Percentiles rank a stretch among this genome's conserved stretches.
These are phyloP conservation scores for Coenonympha arcania DNA, from an alignment of 2,888 invertebrate genomes.

Conservation along the genomic window DNA sequence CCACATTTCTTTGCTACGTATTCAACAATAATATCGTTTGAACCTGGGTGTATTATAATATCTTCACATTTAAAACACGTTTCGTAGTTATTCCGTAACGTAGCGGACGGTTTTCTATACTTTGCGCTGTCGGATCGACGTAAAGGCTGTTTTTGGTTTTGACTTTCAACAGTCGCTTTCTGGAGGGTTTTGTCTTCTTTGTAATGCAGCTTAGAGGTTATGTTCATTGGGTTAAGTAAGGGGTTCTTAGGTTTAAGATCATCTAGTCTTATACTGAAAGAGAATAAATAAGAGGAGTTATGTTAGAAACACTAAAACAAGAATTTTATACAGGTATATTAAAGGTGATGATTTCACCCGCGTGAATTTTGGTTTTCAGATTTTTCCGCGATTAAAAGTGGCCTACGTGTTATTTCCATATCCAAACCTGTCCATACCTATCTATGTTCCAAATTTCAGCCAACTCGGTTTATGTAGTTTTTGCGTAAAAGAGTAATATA, in stretches of 20 bases:
- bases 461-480: too few species aligned
- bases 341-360: too few species aligned
- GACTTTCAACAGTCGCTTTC: slow-evolving; percentile 82
- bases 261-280: slow-evolving; percentile 72
- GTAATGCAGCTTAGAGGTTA: slow-evolving; percentile 81
- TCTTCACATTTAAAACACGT: slow-evolving; percentile 71
- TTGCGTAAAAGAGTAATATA: too few species aligned
- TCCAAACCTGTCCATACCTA: too few species aligned
- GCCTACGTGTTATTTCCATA: too few species aligned
- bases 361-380: too few species aligned
- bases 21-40: slow-evolving; percentile 76
- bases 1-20: slow-evolving; percentile 78
- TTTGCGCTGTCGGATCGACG: slow-evolving; percentile 82
- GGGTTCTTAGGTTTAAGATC: slow-evolving; percentile 77
- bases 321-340: too few species aligned
- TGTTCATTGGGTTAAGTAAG: slow-evolving; percentile 75
- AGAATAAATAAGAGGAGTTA: neutral
- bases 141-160: slow-evolving; percentile 76
- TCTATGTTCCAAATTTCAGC: too few species aligned
- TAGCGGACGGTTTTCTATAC: slow-evolving; percentile 78
- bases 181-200: slow-evolving; percentile 87
- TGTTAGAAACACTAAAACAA: neutral
- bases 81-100: slow-evolving; percentile 78
- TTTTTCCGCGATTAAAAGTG: too few species aligned
- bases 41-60: slow-evolving; percentile 76